These are phyloP conservation scores for Zoanthus sansibaricus DNA, from an alignment of 92 coral and sea anemone species.

Conservation along the genomic window DNA sequence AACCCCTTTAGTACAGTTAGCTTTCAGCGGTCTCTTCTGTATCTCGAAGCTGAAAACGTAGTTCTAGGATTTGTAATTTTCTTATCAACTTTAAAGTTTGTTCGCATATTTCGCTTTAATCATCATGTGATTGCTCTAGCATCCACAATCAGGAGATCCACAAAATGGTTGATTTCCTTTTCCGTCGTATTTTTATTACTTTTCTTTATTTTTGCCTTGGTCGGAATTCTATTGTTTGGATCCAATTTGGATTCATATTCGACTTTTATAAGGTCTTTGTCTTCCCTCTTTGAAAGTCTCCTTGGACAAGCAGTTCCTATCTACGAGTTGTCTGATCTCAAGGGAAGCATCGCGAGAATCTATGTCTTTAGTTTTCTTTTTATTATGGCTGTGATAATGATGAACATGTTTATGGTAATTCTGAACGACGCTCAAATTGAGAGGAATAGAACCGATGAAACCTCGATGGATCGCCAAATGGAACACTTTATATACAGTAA, in stretches of 20 bases:
- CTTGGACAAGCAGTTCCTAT: constrained; percentile 24
- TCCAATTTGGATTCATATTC: background rate
- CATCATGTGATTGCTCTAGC: background rate
- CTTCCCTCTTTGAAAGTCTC: constrained; percentile 18
- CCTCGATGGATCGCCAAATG: background rate
- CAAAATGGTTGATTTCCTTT: background rate
- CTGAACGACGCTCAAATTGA: constrained; percentile 26
- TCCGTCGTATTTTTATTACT: constrained; percentile 14
- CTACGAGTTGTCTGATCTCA: constrained; percentile 10
- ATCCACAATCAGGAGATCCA: constrained; percentile 9
- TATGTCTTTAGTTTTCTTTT: constrained; percentile 12
- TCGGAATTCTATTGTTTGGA: constrained; percentile 23
- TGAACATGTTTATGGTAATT: constrained; percentile 28
- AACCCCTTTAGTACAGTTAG: constrained; percentile 10
- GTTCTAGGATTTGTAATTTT: constrained; percentile 15
- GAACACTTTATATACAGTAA: constrained; percentile 5
- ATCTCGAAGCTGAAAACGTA: constrained; percentile 8
- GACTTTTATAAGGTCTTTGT: constrained; percentile 5
- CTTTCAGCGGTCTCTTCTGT: constrained; percentile 5
- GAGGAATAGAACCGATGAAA: background rate
- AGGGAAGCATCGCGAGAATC: background rate
- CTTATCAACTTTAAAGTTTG: constrained; percentile 23
- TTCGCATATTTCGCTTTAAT: constrained; percentile 20
- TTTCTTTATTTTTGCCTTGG: background rate
- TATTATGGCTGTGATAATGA: constrained; percentile 21